Evolutionary conservation across 2,888 invertebrate species (phyloP).

Genomic region (Yponomeuta cagnagella): DNA sequence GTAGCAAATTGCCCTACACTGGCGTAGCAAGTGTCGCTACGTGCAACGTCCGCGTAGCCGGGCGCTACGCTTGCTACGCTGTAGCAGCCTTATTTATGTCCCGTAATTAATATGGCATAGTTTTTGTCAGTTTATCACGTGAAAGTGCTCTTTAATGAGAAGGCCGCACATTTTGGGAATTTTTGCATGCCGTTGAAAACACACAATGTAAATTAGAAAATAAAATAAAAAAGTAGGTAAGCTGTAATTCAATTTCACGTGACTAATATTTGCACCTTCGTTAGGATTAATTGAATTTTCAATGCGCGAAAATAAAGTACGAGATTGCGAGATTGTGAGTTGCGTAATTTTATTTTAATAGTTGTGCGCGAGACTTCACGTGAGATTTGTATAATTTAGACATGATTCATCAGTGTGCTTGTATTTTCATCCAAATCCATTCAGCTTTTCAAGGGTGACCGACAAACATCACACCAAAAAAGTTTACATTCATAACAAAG

Average conservation of each 20-base stretch:
- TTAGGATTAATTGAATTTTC: not conserved
- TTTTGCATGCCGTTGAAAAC: not conserved
- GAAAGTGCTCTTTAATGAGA: not conserved
- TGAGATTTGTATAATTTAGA: too few relatives aligned
- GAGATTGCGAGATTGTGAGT: not conserved
- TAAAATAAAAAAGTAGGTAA: too few relatives aligned
- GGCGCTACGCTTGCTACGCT: constrained; percentile 36
- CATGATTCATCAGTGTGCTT: too few relatives aligned
- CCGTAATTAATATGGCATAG: constrained; percentile 50
- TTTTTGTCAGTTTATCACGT: constrained; percentile 35
- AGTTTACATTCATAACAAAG: not conserved
- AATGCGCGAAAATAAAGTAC: not conserved
- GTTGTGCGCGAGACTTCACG: too few relatives aligned
- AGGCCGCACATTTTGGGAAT: not conserved
- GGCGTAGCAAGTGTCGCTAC: constrained; percentile 40
- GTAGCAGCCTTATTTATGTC: constrained; percentile 54
- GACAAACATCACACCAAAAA: too few relatives aligned
- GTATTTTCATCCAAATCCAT: too few relatives aligned
- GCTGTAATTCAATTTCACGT: not conserved
- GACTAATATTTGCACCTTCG: not conserved
- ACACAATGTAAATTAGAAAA: too few relatives aligned
- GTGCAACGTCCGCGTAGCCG: constrained; percentile 24
- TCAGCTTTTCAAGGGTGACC: too few relatives aligned
- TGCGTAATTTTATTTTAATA: not conserved
- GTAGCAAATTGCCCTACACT: constrained; percentile 52